Conservation (phyloP, 2,888 invertebrate genomes). For the Steinernema carpocapsae region DNA sequence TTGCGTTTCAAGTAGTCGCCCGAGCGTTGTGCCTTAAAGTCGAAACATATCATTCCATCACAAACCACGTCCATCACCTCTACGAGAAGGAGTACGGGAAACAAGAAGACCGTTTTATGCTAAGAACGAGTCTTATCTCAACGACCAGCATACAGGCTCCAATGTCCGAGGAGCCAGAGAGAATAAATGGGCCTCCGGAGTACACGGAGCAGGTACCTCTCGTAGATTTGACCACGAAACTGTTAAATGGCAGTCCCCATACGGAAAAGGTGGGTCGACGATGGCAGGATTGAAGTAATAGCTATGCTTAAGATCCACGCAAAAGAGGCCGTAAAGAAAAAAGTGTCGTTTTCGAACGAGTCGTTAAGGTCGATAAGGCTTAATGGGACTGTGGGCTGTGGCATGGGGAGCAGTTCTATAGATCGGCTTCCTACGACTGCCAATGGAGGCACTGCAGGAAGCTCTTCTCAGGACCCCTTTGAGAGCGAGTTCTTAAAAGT, state of each 20-base stretch:
- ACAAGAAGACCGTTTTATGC: not conserved
- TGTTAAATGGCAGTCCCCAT: conserved; percentile 13
- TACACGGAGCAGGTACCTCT: conserved; percentile 18
- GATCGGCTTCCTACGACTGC: not conserved
- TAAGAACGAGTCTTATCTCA: not conserved
- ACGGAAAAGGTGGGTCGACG: conserved; percentile 4
- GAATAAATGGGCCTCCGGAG: conserved; percentile 3
- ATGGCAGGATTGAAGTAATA: not conserved
- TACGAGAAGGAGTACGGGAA: conserved; percentile 49
- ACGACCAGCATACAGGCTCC: not conserved
- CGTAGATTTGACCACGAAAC: conserved; percentile 17
- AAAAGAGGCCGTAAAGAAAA: conserved; percentile 38
- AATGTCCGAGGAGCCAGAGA: not conserved
- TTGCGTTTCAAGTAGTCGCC: conserved; percentile 63
- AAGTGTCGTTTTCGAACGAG: conserved; percentile 36
- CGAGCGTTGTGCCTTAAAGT: conserved; percentile 58
- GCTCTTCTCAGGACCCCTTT: conserved; percentile 68
- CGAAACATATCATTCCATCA: conserved; percentile 65
- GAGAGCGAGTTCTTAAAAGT: conserved; percentile 77
- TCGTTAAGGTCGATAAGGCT: not conserved
- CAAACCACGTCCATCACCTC: conserved; percentile 63
- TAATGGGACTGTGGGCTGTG: conserved; percentile 4
- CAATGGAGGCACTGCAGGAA: too few species aligned
- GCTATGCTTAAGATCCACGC: not conserved
- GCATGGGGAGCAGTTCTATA: conserved; percentile 18